Percentiles rank a stretch among this genome's conserved stretches.
phyloP scores from a whole-genome alignment of 1,140 invertebrate species.

The Drosophila tani region DNA sequence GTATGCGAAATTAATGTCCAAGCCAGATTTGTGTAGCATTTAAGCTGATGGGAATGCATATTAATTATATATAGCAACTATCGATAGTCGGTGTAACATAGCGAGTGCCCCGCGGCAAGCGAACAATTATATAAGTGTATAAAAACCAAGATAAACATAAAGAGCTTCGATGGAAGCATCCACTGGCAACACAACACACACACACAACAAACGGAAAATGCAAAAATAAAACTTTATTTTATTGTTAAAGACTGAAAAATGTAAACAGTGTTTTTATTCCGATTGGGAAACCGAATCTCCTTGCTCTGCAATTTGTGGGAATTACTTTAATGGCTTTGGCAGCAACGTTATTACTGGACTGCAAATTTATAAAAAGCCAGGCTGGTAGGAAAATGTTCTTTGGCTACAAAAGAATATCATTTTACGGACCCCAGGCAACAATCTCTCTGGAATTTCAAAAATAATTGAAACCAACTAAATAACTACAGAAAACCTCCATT shows the following conservation, averaged over 20 bases:
- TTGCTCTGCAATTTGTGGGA: not conserved
- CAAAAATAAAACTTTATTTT: constrained; percentile 79
- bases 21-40: constrained; percentile 59
- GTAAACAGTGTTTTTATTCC: constrained; percentile 22
- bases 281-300: no score
- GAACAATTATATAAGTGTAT: constrained; percentile 76
- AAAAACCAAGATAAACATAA: constrained; percentile 47
- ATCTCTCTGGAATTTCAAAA: not conserved
- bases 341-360: not conserved
- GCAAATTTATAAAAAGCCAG: not conserved
- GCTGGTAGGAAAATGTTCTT: not conserved
- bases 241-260: constrained; percentile 79
- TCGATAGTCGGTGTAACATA: constrained; percentile 69
- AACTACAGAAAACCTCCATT: not conserved
- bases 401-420: no score
- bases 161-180: constrained; percentile 16
- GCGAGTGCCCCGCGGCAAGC: constrained; percentile 38
- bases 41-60: constrained; percentile 64
- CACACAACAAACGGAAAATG: constrained; percentile 52
- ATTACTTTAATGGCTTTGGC: not conserved
- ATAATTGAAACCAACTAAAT: constrained; percentile 4
- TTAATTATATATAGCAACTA: constrained; percentile 61
- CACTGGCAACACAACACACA: constrained; percentile 27
- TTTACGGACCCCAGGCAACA: not conserved
- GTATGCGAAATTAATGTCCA: constrained; percentile 44